phyloP scores from a whole-genome alignment of 1,140 invertebrate species.

The Drosophila parabipectinata region DNA sequence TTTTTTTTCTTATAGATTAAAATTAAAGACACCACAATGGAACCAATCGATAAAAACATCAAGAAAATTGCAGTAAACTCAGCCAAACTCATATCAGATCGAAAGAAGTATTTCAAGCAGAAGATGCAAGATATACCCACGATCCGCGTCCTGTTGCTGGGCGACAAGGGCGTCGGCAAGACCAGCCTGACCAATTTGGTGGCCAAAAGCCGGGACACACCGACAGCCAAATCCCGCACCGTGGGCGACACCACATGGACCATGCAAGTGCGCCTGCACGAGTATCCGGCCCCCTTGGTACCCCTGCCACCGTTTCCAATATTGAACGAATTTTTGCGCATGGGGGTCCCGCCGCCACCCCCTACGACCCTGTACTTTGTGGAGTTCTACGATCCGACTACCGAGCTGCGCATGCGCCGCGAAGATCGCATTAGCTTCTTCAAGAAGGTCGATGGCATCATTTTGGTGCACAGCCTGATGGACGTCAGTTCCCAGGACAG shows the following conservation, averaged over 20 bases:
- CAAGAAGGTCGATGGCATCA: conserved; percentile 46
- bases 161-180: conserved; percentile 46
- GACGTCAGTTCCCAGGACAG: conserved; percentile 42
- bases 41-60: no score
- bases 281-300: conserved; percentile 23
- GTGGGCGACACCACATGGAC: conserved; percentile 41
- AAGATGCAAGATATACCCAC: neutral
- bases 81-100: no score
- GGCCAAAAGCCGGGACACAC: conserved; percentile 48
- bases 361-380: conserved; percentile 49
- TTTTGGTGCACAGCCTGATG: conserved; percentile 41
- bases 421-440: conserved; percentile 27
- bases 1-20: no score
- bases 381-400: conserved; percentile 53
- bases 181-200: conserved; percentile 47
- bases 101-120: neutral
- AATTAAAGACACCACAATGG: no score
- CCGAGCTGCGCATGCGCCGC: conserved; percentile 16
- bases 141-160: neutral
- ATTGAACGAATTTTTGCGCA: no score
- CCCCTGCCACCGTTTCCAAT: conserved; percentile 40
- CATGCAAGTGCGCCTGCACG: conserved; percentile 58
- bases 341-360: conserved; percentile 17
- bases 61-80: neutral
- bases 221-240: conserved; percentile 33